Percentiles rank a stretch among this genome's conserved stretches.
Evolutionary conservation across 1,140 invertebrate genomes (phyloP).

Genomic region (Protaetia brevitarsis): DNA sequence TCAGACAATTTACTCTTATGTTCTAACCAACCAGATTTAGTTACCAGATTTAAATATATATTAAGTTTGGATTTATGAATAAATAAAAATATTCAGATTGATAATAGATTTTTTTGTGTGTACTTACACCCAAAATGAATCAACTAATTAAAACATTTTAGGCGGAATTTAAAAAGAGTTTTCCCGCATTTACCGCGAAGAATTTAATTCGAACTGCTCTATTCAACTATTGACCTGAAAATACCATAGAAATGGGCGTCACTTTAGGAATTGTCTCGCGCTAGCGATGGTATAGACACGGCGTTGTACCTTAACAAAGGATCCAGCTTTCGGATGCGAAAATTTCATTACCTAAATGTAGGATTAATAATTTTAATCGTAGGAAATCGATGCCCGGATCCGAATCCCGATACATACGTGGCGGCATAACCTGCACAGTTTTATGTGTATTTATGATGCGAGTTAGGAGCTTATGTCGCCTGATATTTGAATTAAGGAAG

Average conservation of each 20-base stretch:
- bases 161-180: too few species aligned
- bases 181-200: too few species aligned
- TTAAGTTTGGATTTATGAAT: too few species aligned
- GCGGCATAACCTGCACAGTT: not conserved
- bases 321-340: not conserved
- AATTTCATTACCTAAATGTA: constrained; percentile 10
- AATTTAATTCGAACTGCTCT: not conserved
- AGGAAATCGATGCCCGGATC: constrained; percentile 33
- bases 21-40: too few species aligned
- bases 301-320: not conserved
- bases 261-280: not conserved
- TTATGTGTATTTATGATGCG: constrained; percentile 28
- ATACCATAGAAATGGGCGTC: not conserved
- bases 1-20: too few species aligned
- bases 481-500: constrained; percentile 38
- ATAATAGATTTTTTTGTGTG: too few species aligned
- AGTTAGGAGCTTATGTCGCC: constrained; percentile 37
- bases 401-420: not conserved
- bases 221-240: not conserved
- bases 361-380: not conserved
- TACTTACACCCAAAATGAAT: too few species aligned
- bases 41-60: too few species aligned
- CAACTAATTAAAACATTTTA: too few species aligned
- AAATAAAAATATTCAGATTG: too few species aligned
- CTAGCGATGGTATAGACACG: not conserved